These are phyloP conservation scores for Catostylus mosaicus DNA, from an alignment of 30 jellyfish, hydroid and myxozoan species.

Conservation along the genomic window DNA sequence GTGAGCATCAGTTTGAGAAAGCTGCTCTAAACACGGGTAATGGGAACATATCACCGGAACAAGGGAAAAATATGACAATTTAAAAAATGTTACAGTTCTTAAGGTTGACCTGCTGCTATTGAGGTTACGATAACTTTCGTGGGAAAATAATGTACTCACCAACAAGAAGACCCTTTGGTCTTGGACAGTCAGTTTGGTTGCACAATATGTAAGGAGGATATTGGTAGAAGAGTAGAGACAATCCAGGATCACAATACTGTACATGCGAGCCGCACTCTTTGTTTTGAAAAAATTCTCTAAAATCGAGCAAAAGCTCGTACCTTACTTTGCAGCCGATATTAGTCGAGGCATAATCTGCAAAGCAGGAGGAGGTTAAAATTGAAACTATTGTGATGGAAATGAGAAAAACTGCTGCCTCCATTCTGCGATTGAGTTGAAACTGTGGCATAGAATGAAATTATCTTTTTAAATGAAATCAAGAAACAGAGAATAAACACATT, in stretches of 20 bases:
- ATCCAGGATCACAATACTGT: neutral
- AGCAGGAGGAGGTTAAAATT: neutral
- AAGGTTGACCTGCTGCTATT: no score
- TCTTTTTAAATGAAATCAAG: no score
- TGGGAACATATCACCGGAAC: no score
- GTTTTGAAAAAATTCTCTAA: neutral
- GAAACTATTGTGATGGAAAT: neutral
- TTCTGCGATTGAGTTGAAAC: neutral
- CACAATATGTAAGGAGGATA: conserved; percentile 35
- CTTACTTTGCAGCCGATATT: conserved; percentile 7
- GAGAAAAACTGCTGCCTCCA: neutral
- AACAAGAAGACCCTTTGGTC: neutral
- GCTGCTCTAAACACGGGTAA: no score
- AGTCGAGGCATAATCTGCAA: neutral
- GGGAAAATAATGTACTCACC: conserved; percentile 40
- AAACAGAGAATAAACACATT: neutral
- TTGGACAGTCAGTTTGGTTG: neutral
- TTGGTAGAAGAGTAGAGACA: neutral
- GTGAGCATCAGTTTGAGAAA: no score
- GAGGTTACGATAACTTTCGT: no score
- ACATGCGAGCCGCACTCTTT: neutral
- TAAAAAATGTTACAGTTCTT: no score
- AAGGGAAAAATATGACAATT: no score
- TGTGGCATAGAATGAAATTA: neutral
- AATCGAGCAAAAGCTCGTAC: conserved; percentile 18